A percentile compares a stretch with the other conserved stretches of the same genome.
These are phyloP conservation scores for Chinchilla lanigera DNA, from an alignment of 2,113 vertebrate genomes.

Conservation along the genomic window DNA sequence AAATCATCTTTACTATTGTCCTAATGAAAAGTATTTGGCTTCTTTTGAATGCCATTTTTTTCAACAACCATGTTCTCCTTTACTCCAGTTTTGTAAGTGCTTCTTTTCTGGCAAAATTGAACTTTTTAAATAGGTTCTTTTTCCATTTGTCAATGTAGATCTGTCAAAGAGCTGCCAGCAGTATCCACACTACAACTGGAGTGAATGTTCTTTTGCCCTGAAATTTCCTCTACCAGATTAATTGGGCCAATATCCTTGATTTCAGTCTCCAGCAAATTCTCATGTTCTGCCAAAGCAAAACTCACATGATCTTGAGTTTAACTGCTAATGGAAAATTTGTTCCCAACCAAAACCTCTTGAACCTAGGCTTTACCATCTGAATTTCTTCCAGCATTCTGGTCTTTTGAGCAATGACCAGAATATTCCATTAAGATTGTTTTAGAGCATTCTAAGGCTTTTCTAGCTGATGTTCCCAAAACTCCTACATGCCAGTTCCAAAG, in stretches of 20 bases:
- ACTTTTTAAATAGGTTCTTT: not conserved
- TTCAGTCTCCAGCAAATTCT: not conserved
- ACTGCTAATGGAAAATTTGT: not conserved
- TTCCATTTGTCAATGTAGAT: not conserved
- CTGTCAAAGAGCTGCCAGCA: not conserved
- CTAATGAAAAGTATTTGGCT: not conserved
- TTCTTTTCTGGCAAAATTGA: not conserved
- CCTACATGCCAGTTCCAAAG: not conserved
- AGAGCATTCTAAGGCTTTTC: not conserved
- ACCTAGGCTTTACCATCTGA: not conserved
- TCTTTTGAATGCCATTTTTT: not conserved
- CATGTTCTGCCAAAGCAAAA: not conserved
- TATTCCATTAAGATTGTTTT: not conserved
- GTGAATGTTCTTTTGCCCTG: not conserved
- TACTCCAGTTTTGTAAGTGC: not conserved
- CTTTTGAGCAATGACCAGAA: not conserved
- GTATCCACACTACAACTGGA: not conserved
- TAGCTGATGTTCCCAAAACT: not conserved
- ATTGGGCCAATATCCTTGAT: not conserved
- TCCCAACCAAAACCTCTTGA: not conserved
- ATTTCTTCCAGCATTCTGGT: not conserved
- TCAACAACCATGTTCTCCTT: not conserved
- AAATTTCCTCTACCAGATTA: not conserved
- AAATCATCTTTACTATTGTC: not conserved
- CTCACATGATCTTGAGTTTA: not conserved